Conservation (phyloP, 1,140 invertebrate genomes). For the Caenorhabditis latens region DNA sequence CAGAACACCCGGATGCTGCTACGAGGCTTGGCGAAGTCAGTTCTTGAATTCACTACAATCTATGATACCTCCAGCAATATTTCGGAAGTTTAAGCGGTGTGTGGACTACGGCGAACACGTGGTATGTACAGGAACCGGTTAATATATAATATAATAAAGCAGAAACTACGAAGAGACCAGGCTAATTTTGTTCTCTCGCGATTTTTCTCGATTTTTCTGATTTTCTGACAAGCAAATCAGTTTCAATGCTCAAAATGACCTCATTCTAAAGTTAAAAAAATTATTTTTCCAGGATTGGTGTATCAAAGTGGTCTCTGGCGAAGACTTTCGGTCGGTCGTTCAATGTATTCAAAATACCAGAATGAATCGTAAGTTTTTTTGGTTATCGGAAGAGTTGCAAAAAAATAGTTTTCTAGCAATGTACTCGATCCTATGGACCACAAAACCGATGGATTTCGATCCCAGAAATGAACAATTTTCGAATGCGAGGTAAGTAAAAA, state of each 20-base stretch:
- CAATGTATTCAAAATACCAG: background rate
- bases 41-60: background rate
- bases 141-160: no score
- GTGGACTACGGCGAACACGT: background rate
- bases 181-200: no score
- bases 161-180: no score
- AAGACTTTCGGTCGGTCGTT: background rate
- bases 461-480: conserved; percentile 2
- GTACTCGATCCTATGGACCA: conserved; percentile 9
- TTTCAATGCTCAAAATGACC: no score
- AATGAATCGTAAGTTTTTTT: conserved; percentile 23
- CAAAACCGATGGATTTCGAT: conserved; percentile 34
- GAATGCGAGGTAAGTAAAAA: background rate
- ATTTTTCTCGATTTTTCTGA: no score
- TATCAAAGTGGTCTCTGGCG: background rate
- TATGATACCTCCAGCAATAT: conserved; percentile 10
- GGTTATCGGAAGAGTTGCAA: background rate
- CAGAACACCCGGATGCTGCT: background rate
- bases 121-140: background rate
- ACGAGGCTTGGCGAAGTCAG: background rate
- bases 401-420: background rate
- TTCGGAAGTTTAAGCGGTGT: background rate
- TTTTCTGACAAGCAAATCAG: no score
- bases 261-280: no score
- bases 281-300: conserved; percentile 17